These are phyloP conservation scores for Mythimna albipuncta DNA, from an alignment of 2,888 invertebrate genomes.

Conservation along the genomic window DNA sequence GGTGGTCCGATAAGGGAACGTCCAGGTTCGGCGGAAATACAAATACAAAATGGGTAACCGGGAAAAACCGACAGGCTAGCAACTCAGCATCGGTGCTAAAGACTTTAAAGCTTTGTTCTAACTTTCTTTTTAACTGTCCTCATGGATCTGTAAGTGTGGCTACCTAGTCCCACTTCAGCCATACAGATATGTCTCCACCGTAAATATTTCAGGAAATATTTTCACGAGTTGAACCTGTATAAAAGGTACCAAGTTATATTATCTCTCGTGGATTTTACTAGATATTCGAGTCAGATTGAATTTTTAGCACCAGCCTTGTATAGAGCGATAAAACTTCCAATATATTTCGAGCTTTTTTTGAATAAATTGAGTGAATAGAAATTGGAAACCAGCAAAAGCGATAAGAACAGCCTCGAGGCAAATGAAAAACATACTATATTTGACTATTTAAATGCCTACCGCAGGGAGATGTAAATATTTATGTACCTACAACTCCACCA, in stretches of 20 bases:
- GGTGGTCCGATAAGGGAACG: no score
- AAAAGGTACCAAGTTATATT: slow-evolving; percentile 39
- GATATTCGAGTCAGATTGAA: slow-evolving; percentile 39
- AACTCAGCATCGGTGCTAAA: no score
- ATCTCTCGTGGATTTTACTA: slow-evolving; percentile 28
- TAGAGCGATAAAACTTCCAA: slow-evolving; percentile 31
- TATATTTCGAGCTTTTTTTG: slow-evolving; percentile 52
- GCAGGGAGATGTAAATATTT: background rate
- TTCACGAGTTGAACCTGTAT: background rate
- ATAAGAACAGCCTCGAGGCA: slow-evolving; percentile 12
- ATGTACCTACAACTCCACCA: background rate
- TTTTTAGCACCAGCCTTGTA: slow-evolving; percentile 36
- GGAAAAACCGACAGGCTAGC: no score
- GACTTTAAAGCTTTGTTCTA: no score
- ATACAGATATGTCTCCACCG: no score
- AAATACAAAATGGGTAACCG: no score
- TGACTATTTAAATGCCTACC: slow-evolving; percentile 11
- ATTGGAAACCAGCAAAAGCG: slow-evolving; percentile 25
- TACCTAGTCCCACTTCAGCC: background rate
- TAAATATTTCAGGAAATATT: slow-evolving; percentile 17
- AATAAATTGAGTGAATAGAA: slow-evolving; percentile 39
- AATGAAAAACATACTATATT: slow-evolving; percentile 38
- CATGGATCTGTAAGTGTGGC: background rate
- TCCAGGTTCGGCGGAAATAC: no score
- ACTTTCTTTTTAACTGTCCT: background rate